Evolutionary conservation across 2,797 vertebrate species (phyloP), one percentile per base, ranked within the genome.

Genomic region (Acipenser transmontanus): DNA sequence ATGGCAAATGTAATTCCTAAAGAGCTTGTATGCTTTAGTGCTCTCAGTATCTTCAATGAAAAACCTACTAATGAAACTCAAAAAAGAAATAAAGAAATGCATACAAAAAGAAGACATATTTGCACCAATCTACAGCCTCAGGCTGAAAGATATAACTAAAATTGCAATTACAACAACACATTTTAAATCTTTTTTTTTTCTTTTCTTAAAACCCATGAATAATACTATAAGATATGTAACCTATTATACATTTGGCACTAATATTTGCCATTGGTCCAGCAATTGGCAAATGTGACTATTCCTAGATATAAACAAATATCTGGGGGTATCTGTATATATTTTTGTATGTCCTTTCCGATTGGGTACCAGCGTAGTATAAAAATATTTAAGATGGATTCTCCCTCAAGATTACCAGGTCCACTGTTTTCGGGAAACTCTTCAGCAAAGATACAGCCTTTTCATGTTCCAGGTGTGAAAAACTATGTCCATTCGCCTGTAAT

Each of bases 181-280:
- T 86, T 89, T 87, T 85, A 80, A 91, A 90, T 17, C 17, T 17
- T 54, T 54, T 4, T 54, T 54, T 54, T 54, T 51, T 63, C 47
- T 78, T 84, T 84, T 81, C 82, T 81, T 80, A 79, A 73, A 78
- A 85, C 80, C 80, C 74, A 71, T 87, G 87, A 84, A 82, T 71
- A 86, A 84, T 88, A 81, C 88, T 89, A 87, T 75, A 73, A 72
- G 81, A 93, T 91, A 93, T 92, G 90, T 85, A 91, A 80, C 81
- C 82, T 93, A 92, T 91, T 84, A 85, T 94, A 96, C 94, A 94
- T 96, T 96, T 98, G 96, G 97, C 95, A 97, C 94, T 92, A 90
- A 86, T 74, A 85, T 94, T 97, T 94, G 95, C 96, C 96, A 95
- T 98, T 98, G 96, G 94, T 98, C 96, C 97, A 98, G 97, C 97